phyloP scores from a whole-genome alignment of 2,888 invertebrate species.

The Sinohyriopsis cumingii region DNA sequence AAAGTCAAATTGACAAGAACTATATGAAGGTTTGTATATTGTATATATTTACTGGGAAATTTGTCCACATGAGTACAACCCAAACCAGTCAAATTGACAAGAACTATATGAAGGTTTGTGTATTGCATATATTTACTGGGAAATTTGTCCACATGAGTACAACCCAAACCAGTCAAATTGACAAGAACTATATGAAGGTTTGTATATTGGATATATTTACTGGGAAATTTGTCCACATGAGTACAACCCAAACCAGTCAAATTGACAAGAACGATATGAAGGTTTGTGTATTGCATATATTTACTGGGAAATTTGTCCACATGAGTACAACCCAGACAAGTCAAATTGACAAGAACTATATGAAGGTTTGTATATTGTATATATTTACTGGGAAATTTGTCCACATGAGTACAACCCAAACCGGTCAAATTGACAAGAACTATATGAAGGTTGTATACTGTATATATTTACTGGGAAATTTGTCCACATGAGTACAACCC shows the following conservation, averaged over 20 bases:
- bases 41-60: constrained; percentile 69
- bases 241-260: constrained; percentile 70
- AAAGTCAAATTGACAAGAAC: constrained; percentile 70
- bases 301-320: constrained; percentile 70
- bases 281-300: constrained; percentile 65
- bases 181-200: constrained; percentile 72
- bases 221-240: constrained; percentile 70
- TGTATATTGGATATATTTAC: constrained; percentile 62
- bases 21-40: constrained; percentile 68
- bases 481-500: constrained; percentile 71
- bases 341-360: constrained; percentile 71
- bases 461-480: constrained; percentile 69
- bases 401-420: constrained; percentile 72
- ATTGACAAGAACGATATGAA: constrained; percentile 72
- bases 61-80: constrained; percentile 71
- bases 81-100: constrained; percentile 71
- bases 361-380: constrained; percentile 66
- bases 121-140: constrained; percentile 64
- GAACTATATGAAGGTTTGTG: constrained; percentile 71
- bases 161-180: constrained; percentile 70
- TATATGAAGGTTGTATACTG: constrained; percentile 69
- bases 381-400: constrained; percentile 70
- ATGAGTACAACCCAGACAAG: constrained; percentile 72
- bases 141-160: constrained; percentile 72
- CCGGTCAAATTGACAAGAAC: constrained; percentile 70